These are phyloP conservation scores for Pocillopora grandis DNA, from an alignment of 92 coral and sea anemone species.

Conservation along the genomic window DNA sequence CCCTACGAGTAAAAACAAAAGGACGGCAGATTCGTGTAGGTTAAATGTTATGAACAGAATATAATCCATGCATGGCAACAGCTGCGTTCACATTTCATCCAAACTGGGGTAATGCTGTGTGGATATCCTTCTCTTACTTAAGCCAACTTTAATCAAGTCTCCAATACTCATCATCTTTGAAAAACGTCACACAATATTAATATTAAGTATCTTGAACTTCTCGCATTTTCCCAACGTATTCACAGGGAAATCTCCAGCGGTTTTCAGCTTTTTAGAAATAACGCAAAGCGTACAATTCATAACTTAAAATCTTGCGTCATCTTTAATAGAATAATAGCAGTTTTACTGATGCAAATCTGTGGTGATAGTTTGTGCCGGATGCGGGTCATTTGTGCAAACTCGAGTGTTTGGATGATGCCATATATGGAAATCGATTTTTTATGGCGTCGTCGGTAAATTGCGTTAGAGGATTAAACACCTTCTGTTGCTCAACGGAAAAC, in stretches of 20 bases:
- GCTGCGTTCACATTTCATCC: conserved; percentile 30
- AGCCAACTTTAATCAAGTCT: conserved; percentile 39
- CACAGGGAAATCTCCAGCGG: too few relatives aligned
- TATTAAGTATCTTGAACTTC: too few relatives aligned
- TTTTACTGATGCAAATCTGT: conserved; percentile 1
- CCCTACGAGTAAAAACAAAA: too few relatives aligned
- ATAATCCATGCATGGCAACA: too few relatives aligned
- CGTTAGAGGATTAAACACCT: too few relatives aligned
- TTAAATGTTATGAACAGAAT: too few relatives aligned
- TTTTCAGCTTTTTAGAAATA: too few relatives aligned
- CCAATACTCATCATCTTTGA: conserved; percentile 72
- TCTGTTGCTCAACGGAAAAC: too few relatives aligned
- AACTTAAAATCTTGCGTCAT: too few relatives aligned
- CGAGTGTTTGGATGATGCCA: conserved; percentile 3
- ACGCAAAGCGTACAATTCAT: too few relatives aligned
- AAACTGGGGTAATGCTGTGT: conserved; percentile 40
- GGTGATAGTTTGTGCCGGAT: not conserved
- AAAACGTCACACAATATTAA: conserved; percentile 19
- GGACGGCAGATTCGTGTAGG: too few relatives aligned
- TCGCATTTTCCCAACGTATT: too few relatives aligned
- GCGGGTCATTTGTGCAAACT: not conserved
- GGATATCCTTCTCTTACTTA: conserved; percentile 49
- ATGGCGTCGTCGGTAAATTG: not conserved
- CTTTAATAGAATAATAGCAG: not conserved
- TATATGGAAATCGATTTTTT: conserved; percentile 31